phyloP scores from a whole-genome alignment of 2,797 vertebrate genomes.

The Sebastes glaucus region DNA sequence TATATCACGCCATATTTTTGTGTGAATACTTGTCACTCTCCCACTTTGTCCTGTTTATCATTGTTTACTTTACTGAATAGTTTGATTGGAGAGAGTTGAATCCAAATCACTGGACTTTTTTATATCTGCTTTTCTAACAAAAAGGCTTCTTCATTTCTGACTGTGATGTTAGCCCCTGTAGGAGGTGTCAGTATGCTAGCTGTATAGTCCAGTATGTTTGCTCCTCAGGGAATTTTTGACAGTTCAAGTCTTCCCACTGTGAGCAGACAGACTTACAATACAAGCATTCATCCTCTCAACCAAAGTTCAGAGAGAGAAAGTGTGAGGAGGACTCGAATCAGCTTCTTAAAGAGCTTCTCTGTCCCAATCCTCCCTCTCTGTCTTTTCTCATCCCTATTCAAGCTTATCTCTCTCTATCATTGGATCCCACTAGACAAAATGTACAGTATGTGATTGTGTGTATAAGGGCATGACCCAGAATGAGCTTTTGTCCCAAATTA shows the following conservation, averaged over 20 bases:
- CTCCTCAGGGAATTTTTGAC: constrained; percentile 44
- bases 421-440: background rate
- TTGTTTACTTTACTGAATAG: background rate
- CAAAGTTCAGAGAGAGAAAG: constrained; percentile 42
- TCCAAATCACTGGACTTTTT: background rate
- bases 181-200: background rate
- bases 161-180: too few species aligned
- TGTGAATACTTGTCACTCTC: background rate
- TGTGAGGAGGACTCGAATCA: constrained; percentile 33
- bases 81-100: background rate
- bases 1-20: background rate
- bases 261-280: constrained; percentile 59
- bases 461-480: background rate
- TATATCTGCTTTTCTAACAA: background rate
- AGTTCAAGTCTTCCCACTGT: constrained; percentile 37
- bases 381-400: constrained; percentile 13
- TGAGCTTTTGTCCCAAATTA: background rate
- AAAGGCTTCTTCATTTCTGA: background rate
- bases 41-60: background rate
- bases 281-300: constrained; percentile 54
- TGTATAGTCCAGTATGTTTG: background rate
- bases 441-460: background rate
- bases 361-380: constrained; percentile 13
- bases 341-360: constrained; percentile 58
- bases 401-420: constrained; percentile 11